Evolutionary conservation across 2,888 invertebrate species (phyloP).

Genomic region (Allacma fusca): DNA sequence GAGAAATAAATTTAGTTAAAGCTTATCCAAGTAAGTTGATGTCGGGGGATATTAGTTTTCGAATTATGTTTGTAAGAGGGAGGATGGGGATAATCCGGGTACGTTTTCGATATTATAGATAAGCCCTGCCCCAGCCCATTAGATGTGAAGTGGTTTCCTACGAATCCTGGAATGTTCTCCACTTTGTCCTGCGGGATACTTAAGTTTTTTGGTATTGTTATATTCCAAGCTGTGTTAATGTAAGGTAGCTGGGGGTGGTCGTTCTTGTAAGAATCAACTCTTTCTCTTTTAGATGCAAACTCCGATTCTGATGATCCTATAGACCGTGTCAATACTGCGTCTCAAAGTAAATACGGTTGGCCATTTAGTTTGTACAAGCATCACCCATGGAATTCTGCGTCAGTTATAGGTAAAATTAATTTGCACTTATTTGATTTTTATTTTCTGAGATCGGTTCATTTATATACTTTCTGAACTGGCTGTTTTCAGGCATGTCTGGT

Average conservation of each 20-base stretch:
- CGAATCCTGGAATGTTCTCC: constrained; percentile 37
- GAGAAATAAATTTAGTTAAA: constrained; percentile 33
- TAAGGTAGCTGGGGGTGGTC: neutral
- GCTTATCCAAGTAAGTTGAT: constrained; percentile 35
- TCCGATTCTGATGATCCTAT: constrained; percentile 38
- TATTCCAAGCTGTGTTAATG: too few species aligned
- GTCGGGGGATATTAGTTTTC: neutral
- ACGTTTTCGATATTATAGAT: too few species aligned
- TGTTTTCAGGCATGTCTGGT: constrained; percentile 34
- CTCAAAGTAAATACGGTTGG: constrained; percentile 38
- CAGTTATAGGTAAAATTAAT: constrained; percentile 17
- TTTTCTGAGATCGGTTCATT: neutral
- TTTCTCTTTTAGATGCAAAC: constrained; percentile 30
- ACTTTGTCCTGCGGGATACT: constrained; percentile 30
- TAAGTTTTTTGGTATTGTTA: constrained; percentile 29
- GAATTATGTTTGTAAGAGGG: too few species aligned
- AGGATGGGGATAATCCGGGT: too few species aligned
- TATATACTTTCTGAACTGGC: too few species aligned
- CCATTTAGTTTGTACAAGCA: constrained; percentile 32
- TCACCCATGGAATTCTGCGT: constrained; percentile 41
- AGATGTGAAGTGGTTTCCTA: constrained; percentile 44
- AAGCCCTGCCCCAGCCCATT: constrained; percentile 38
- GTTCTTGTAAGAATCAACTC: neutral
- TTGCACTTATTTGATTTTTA: neutral
- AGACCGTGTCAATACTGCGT: constrained; percentile 29